These are phyloP conservation scores for Pristis pectinata DNA, from an alignment of 2,797 vertebrate species.

Conservation along the genomic window DNA sequence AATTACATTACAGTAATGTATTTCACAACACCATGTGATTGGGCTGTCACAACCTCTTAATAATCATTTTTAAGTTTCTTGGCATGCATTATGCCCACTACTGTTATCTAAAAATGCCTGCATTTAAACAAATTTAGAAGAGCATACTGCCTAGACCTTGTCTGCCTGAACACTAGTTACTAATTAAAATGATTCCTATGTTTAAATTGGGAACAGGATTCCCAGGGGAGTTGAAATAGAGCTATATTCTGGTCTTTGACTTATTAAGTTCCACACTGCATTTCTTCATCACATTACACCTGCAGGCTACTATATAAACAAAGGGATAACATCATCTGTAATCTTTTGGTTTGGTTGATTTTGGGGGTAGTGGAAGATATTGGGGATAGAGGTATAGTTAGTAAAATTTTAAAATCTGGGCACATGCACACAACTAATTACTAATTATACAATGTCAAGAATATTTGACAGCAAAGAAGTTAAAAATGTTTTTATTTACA, in stretches of 20 bases:
- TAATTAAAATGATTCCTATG: conserved; percentile 77
- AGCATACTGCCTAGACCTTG: conserved; percentile 71
- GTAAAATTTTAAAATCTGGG: conserved; percentile 59
- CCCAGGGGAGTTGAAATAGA: conserved; percentile 70
- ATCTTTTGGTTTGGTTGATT: conserved; percentile 55
- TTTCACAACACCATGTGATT: conserved; percentile 45
- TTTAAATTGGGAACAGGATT: conserved; percentile 62
- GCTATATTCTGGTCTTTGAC: conserved; percentile 55
- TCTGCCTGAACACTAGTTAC: conserved; percentile 69
- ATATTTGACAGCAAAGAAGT: conserved; percentile 60
- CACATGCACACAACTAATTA: conserved; percentile 66
- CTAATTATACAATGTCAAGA: conserved; percentile 65
- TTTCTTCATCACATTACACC: conserved; percentile 55
- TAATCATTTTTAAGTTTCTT: conserved; percentile 71
- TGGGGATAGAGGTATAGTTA: conserved; percentile 65
- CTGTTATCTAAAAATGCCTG: conserved; percentile 84
- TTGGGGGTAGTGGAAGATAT: conserved; percentile 67
- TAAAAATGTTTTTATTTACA: conserved; percentile 51
- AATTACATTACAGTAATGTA: conserved; percentile 9
- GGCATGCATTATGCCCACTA: conserved; percentile 64
- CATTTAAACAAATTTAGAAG: conserved; percentile 72
- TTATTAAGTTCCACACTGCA: conserved; percentile 65
- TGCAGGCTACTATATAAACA: conserved; percentile 54
- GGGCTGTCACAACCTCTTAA: conserved; percentile 61
- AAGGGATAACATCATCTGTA: conserved; percentile 44